Conservation (phyloP, 2,888 invertebrate genomes). For the Chelonus formosanus region DNA sequence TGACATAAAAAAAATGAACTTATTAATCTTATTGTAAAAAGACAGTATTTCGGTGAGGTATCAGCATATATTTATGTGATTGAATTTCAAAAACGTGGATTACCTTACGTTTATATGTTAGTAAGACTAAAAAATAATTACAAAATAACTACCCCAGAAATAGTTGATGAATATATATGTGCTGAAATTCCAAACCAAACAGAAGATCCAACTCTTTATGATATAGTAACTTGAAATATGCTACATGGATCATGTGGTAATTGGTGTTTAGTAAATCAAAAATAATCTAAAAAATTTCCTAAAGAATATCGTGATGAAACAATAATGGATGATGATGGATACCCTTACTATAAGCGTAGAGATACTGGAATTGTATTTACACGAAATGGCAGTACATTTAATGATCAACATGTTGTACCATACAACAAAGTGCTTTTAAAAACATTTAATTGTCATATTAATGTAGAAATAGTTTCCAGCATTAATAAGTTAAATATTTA, state of each 20-base stretch:
- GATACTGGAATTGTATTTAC: conserved; percentile 37
- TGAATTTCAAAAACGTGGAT: no score
- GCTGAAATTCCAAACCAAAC: conserved; percentile 57
- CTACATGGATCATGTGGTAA: conserved; percentile 52
- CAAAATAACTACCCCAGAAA: conserved; percentile 32
- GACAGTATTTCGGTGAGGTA: no score
- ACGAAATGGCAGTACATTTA: conserved; percentile 38
- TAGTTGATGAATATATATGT: conserved; percentile 41
- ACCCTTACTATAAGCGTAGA: conserved; percentile 43
- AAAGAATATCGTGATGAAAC: conserved; percentile 44
- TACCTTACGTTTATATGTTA: no score
- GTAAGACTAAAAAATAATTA: no score
- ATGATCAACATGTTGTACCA: conserved; percentile 55
- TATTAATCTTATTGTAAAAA: no score
- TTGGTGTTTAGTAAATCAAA: conserved; percentile 39
- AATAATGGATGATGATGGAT: conserved; percentile 44
- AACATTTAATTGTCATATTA: conserved; percentile 45
- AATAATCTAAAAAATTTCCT: conserved; percentile 49
- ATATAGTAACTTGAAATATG: conserved; percentile 27
- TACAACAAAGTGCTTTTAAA: conserved; percentile 43
- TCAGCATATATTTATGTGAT: no score
- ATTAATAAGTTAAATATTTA: conserved; percentile 45
- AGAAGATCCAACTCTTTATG: conserved; percentile 35
- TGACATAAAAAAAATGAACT: no score
- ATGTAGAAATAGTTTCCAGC: conserved; percentile 46